Evolutionary conservation across 2,113 vertebrate species (phyloP).

Genomic region (Perca schrenkii): DNA sequence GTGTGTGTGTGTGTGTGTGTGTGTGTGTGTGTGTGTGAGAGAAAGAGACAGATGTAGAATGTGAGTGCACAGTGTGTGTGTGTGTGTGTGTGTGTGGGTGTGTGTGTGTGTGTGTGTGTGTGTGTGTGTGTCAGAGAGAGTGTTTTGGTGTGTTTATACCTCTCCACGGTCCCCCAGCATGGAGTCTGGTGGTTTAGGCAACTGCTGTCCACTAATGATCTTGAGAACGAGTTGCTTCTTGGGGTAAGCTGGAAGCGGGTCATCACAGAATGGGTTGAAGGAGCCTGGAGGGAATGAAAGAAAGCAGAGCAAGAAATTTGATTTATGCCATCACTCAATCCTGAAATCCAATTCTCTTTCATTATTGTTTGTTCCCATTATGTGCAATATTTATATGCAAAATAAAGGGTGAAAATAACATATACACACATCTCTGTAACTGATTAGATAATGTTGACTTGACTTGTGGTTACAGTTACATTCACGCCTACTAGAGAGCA

Average conservation of each 20-base stretch:
- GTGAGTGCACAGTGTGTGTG: not conserved
- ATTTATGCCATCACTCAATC: constrained; percentile 52
- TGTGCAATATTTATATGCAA: not conserved
- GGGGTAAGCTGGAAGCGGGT: constrained; percentile 94
- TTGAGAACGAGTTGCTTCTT: constrained; percentile 98
- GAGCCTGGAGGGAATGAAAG: constrained; percentile 84
- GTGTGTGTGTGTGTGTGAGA: not conserved
- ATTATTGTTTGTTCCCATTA: not conserved
- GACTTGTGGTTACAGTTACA: not conserved
- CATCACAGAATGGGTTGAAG: constrained; percentile 93
- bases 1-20: constrained; percentile 14
- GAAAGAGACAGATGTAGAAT: too few relatives aligned
- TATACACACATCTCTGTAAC: not conserved
- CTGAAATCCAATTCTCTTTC: constrained; percentile 2
- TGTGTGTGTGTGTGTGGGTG: not conserved
- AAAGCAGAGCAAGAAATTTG: constrained; percentile 42
- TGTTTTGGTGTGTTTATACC: constrained; percentile 78
- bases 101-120: not conserved
- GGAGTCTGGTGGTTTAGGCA: constrained; percentile 97
- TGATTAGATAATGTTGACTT: not conserved
- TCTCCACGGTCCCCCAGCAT: constrained; percentile 98
- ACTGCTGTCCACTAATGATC: constrained; percentile 97
- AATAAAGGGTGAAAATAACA: not conserved
- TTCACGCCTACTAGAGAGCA: not conserved
- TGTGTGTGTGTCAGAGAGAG: not conserved